Evolutionary conservation across 1,140 invertebrate genomes (phyloP), one percentile per base, ranked within the genome.

Genomic region (Tetragonula clypearis): DNA sequence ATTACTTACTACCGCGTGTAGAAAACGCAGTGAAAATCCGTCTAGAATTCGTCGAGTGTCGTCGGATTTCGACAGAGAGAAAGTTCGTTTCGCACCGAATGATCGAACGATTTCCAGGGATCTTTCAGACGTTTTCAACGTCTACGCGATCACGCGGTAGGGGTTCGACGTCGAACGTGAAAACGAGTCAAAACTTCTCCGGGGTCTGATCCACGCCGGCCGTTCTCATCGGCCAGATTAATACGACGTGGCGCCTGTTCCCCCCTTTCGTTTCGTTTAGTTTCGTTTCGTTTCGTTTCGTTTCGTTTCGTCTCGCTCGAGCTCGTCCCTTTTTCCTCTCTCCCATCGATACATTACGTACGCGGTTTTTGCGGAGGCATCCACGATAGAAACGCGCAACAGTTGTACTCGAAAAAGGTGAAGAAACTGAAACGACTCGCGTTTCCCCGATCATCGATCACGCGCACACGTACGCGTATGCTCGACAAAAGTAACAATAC

Each of bases 371-470:
- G 35, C 35, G 2, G 35, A 35, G 35, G 35, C 35, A 35, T 2
- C 35, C 35, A 4, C 17, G 17, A 49, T 26, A 23, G 21, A 65
- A 35, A 15, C 41, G 66, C 66, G 86, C 87, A 87, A 88, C 87
- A 87, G 82, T 87, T 87, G 81, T 56, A 79, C 17, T 26, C 41
- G 30, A 5, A 14, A 56, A 56, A 77, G 86, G 86, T 81, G 86
- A 65, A 80, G 49, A 72, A 80, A 84, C 86, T 55, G 41, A 76
- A 76, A 55, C 23, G 41, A 11, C 69, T 80, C 65, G 68, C 82
- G 72, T 80, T 30, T n/a, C 35, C 62, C 74, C 19, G 53, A 72
- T 30, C 72, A 85, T 85, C 69, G 79, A 87, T 86, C 86, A 85
- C 86, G 79, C 11, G 15, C 26, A 49, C n/a, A 17, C 65, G 26